Evolutionary conservation across 2,797 vertebrate species (phyloP), one percentile per base, ranked within the genome.

Genomic region (Pygocentrus nattereri): DNA sequence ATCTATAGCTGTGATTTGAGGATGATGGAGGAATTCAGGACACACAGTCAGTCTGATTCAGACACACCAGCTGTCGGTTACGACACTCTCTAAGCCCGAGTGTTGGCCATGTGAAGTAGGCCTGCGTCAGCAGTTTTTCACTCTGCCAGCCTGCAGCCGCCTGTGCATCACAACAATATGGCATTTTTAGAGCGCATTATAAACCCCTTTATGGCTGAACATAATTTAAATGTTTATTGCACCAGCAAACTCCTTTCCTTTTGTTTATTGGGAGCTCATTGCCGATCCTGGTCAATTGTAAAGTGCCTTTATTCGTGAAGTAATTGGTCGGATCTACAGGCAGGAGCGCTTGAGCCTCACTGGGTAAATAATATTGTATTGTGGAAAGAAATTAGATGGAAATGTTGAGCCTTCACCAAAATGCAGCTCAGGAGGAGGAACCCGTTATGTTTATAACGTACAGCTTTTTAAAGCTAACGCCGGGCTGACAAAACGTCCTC

Each of bases 111-210:
- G 69, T 76, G 78, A 84, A 75, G 34, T 16, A 31, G 49, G 31
- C 64, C 62, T 62, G 62, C 74, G 79, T 85, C 67, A 85, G 84
- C 73, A 79, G 27, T 67, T 54, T 81, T 87, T 79, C 84, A 74
- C 79, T 77, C 34, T 62, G 25, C 1, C 21, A 41, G 50, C 65
- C 74, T 34, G 74, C 23, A 19, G 41, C 73, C 47, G 65, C 74
- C 64, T 5, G 50, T 38, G 56, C 64, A 73, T 27, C 56, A 49
- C 79, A 1, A 50, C 68, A 65, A 52, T 21, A 69, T 54, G 72
- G 69, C 25, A 47, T 25, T 59, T 84, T 67, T 76, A 81, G 71
- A 82, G 58, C 2, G 52, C 61, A 65, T 65, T 65, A 65, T 65
- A 38, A 65, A 65, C 16, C 30, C 31, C 62, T 65, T 64, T 38